Evolutionary conservation across 35 echinoderm and acorn worm genomes (phyloP).

Genomic region (Eucidaris tribuloides): DNA sequence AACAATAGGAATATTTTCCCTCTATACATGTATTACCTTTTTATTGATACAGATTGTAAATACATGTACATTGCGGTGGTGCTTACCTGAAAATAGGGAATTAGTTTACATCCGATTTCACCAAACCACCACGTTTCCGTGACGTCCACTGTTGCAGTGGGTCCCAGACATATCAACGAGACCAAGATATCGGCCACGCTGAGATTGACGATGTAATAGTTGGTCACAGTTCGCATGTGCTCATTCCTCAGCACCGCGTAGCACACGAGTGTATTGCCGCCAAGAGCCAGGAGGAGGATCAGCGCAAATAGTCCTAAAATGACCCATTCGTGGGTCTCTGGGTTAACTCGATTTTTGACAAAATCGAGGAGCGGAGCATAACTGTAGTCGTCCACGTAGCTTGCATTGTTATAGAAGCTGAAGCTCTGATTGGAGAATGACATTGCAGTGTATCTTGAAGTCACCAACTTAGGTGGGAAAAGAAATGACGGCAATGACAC

Average conservation of each 20-base stretch:
- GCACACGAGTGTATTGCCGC: constrained; percentile 80
- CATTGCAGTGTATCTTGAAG: too few species aligned
- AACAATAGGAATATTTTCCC: too few species aligned
- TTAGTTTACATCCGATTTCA: constrained; percentile 49
- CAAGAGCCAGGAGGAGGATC: constrained; percentile 54
- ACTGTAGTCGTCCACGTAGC: too few species aligned
- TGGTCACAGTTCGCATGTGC: constrained; percentile 96
- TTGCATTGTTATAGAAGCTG: too few species aligned
- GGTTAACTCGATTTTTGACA: too few species aligned
- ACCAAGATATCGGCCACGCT: constrained; percentile 81
- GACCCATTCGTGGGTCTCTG: constrained; percentile 67
- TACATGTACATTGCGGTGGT: too few species aligned
- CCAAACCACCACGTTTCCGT: constrained; percentile 86
- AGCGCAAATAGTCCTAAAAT: constrained; percentile 52
- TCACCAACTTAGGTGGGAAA: too few species aligned
- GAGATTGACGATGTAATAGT: constrained; percentile 96
- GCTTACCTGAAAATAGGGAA: constrained; percentile 89
- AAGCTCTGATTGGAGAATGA: too few species aligned
- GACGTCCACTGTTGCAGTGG: constrained; percentile 58
- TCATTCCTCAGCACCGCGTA: constrained; percentile 83
- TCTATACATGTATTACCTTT: too few species aligned
- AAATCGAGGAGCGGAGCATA: too few species aligned
- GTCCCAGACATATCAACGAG: constrained; percentile 62
- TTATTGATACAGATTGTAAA: too few species aligned
- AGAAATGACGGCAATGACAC: too few species aligned